Evolutionary conservation across 2,797 vertebrate species (phyloP), one percentile per base, ranked within the genome.

Genomic region (Hyperoplus immaculatus): DNA sequence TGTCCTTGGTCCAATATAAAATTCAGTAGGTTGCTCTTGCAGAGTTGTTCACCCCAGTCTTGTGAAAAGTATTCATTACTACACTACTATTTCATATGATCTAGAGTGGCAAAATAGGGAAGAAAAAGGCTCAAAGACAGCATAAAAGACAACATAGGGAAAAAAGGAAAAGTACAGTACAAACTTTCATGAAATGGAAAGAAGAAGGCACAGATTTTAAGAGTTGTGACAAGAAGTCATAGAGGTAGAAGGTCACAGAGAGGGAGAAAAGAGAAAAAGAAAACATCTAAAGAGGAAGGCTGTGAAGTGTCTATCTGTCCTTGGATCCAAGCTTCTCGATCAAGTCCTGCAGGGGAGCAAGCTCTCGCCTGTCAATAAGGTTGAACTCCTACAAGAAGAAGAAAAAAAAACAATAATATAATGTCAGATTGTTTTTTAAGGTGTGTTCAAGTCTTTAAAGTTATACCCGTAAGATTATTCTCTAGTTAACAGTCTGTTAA

Each of bases 291-390:
- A 65, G 65, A 18, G 13, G 13, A 14, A 50, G 53, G 72, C 42
- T 78, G 63, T 75, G 67, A 77, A 82, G 77, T 54, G 46, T 95
- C 94, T 97, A 99, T 98, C 97, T 97, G 95, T 99, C 97, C 94
- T 99, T 99, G 73, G 97, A 98, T 83, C 97, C 97, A 80, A 99
- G 93, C 93, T 98, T 98, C 94, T 99, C 98, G 5, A 99, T 99
- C 86, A 99, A 95, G 84, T 99, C 98, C 89, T 99, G 98, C 92
- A 99, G 96, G 29, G 98, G 98, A 58, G 98, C 97, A 77, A 99
- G 90, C 89, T 99, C 98, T 86, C 97, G 94, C 49, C 98, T 93
- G 89, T 99, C 98, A 2, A 99, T 99, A 78, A 99, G 92, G 94
- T 97, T 98, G 94, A 98, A 99, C 91, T 99, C 97, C 98, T 98